A percentile compares a stretch with the other conserved stretches of the same genome.
These are phyloP conservation scores for Bergia puertoricense DNA, from an alignment of 92 coral and sea anemone genomes.

Conservation along the genomic window DNA sequence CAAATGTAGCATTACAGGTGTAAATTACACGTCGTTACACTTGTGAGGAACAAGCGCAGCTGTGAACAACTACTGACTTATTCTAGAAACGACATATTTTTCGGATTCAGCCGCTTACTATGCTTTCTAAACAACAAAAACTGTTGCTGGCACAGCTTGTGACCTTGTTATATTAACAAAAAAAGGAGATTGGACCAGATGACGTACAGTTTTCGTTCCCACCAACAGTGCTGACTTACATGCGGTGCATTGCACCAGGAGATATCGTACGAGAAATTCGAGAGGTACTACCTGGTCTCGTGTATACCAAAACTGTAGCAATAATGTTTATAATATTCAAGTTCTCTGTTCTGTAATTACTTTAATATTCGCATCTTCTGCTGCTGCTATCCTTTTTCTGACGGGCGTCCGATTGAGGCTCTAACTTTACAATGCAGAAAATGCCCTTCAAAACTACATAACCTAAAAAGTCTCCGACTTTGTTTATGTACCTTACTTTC, in stretches of 20 bases:
- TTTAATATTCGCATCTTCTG: neutral
- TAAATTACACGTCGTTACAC: too few relatives aligned
- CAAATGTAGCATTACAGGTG: too few relatives aligned
- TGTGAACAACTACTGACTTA: too few relatives aligned
- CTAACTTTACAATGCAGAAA: too few relatives aligned
- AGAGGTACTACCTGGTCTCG: slow-evolving; percentile 35
- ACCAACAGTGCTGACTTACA: slow-evolving; percentile 39
- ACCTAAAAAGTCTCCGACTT: too few relatives aligned
- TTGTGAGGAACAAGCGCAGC: too few relatives aligned
- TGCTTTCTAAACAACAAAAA: too few relatives aligned
- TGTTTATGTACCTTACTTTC: too few relatives aligned
- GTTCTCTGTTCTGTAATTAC: neutral
- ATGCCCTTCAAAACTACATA: too few relatives aligned
- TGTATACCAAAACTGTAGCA: slow-evolving; percentile 9
- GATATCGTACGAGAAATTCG: slow-evolving; percentile 52
- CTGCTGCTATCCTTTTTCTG: neutral
- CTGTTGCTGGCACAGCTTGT: too few relatives aligned
- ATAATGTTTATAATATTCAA: neutral
- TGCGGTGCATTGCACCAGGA: slow-evolving; percentile 51
- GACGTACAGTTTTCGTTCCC: slow-evolving; percentile 45
- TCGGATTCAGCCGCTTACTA: too few relatives aligned
- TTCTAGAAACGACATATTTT: too few relatives aligned
- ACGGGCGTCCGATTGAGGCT: neutral
- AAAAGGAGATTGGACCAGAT: slow-evolving; percentile 53
- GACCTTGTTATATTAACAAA: neutral